Evolutionary conservation across 2,797 vertebrate species (phyloP).

Genomic region (Onychomys leucogaster): DNA sequence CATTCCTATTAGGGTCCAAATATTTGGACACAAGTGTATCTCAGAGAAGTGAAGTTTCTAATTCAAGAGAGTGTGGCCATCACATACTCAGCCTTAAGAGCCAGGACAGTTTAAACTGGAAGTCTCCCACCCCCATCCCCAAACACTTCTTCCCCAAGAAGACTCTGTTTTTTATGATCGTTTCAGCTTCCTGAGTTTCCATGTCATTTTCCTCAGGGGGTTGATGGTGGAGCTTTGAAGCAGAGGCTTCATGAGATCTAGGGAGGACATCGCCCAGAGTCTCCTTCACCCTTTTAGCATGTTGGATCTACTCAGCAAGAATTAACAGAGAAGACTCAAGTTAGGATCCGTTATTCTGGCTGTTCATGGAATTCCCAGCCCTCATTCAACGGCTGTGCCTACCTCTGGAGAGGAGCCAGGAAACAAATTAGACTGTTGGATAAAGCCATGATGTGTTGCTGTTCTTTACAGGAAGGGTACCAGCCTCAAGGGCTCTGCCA

Average conservation of each 20-base stretch:
- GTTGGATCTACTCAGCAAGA: background rate
- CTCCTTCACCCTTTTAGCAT: background rate
- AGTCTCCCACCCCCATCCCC: background rate
- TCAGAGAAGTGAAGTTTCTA: background rate
- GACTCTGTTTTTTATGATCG: too few relatives aligned
- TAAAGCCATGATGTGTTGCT: background rate
- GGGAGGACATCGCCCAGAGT: too few relatives aligned
- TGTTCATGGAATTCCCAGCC: background rate
- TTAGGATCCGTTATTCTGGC: background rate
- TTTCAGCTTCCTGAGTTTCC: too few relatives aligned
- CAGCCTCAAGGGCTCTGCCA: background rate
- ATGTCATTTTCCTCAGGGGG: background rate
- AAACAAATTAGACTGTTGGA: background rate
- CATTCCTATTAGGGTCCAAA: background rate
- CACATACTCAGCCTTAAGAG: background rate
- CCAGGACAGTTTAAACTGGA: background rate
- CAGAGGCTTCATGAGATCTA: background rate
- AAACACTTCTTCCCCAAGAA: background rate
- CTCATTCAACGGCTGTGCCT: background rate
- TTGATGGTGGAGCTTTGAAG: background rate
- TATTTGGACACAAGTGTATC: background rate
- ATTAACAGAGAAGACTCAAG: background rate
- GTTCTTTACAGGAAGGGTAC: background rate
- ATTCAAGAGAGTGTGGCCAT: background rate
- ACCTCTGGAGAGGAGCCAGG: background rate